Evolutionary conservation across 1,140 invertebrate species (phyloP), one percentile per base, ranked within the genome.

Genomic region (Dendrolimus punctatus): DNA sequence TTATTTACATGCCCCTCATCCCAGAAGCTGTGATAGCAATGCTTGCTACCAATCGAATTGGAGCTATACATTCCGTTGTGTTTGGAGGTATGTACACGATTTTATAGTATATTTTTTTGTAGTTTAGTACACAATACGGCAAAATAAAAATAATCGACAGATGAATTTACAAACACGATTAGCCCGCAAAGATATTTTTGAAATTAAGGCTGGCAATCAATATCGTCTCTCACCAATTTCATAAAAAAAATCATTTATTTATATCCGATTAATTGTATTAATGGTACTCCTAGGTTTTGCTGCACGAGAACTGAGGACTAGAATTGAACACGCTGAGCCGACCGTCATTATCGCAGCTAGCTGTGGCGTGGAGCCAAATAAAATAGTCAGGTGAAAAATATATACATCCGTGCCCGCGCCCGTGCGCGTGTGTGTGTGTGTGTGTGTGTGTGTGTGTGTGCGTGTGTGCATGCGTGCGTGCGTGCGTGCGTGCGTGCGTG

Each of bases 1-100:
- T 97, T 1, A 96, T 98, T 58, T 98, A 97, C 75, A 97, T 98
- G 95, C 96, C 96, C 0, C 88, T 97, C 6, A 94, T 97, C 41
- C 95, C 95, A 0, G 95, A 97, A 86, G 93, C 95, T 0, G 90
- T 97, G 39, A 90, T 96, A 39, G 91, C 95, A 0, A 96, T 97
- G 91, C 74, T 97, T 53, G 95, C 95, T 0, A 92, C 91, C 1
- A 93, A 91, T 5, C 87, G 96, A 41, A 83, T 97, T 8, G 96
- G 96, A 1, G 96, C 95, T 5, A 87, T 96, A 7, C 95, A 98
- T 73, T 96, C 95, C 0, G 92, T 96, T 4, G 95, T 97, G 6
- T 96, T 97, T 79, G 95, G 95, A 69, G 95, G 94, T 94, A 82
- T 84, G 67, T 53, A 43, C 6, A n/a, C 23, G 8, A 38, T 6